Percentiles rank a stretch among this genome's conserved stretches.
These are phyloP conservation scores for Microctenopoma steveboyesi DNA, from an alignment of 2,797 vertebrate species.

Conservation along the genomic window DNA sequence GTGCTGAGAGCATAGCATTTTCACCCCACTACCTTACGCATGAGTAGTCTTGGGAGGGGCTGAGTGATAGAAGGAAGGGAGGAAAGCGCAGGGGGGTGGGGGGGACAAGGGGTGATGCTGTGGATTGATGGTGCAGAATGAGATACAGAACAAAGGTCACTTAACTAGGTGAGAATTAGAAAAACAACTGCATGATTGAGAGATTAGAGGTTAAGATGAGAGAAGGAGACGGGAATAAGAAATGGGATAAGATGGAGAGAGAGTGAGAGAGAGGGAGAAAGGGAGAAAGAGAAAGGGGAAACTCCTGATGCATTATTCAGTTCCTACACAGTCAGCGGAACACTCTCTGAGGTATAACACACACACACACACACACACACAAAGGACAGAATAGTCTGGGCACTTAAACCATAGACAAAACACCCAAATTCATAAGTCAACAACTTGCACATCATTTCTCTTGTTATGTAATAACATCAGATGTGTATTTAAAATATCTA, in stretches of 20 bases:
- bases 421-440: too few species aligned
- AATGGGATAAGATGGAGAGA: conserved; percentile 28
- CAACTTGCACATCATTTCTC: too few species aligned
- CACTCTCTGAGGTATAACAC: conserved; percentile 53
- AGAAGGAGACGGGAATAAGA: conserved; percentile 19
- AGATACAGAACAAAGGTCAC: conserved; percentile 62
- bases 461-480: too few species aligned
- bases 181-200: conserved; percentile 50
- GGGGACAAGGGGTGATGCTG: conserved; percentile 25
- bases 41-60: conserved; percentile 76
- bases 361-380: conserved; percentile 17
- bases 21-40: conserved; percentile 76
- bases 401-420: conserved; percentile 67
- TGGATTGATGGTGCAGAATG: conserved; percentile 55
- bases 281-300: conserved; percentile 37
- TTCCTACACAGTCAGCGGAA: conserved; percentile 57
- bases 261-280: conserved; percentile 20
- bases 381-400: conserved; percentile 48
- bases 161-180: conserved; percentile 57
- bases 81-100: conserved; percentile 1
- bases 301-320: conserved; percentile 77
- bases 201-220: conserved; percentile 39
- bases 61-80: conserved; percentile 48
- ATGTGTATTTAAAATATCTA: too few species aligned
- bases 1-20: conserved; percentile 72